Evolutionary conservation across 2,888 invertebrate genomes (phyloP), one percentile per base, ranked within the genome.

Genomic region (Aphidoletes aphidimyza): DNA sequence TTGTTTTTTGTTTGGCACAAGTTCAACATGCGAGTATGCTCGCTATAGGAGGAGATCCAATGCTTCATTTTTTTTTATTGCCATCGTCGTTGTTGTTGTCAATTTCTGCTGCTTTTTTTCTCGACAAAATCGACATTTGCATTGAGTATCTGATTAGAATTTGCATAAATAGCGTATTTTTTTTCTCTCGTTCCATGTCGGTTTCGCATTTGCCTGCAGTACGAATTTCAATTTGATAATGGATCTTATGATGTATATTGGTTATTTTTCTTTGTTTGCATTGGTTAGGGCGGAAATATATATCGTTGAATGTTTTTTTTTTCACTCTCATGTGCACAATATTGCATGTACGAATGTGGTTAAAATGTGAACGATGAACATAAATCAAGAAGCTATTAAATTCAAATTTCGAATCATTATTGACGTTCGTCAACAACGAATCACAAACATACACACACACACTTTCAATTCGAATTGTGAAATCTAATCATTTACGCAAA

Each of bases 101-200:
- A 22, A 54, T 54, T 54, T 54, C 22, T 47, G 8, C 47, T 14
- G 6, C 17, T 54, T 69, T 69, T 69, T 69, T 69, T 54, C 6
- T 54, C 54, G n/a, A 14, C 54, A 14, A 26, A 22, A 26, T 54
- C 69, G 34, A 69, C 69, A 69, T 30, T 69, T 69, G 37, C 81
- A 81, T 81, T 81, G 81, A 81, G 37, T 81, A 81, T 81, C 37
- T 81, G 81, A 81, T 81, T 81, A 81, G 81, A 81, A 81, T 81
- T 81, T 81, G 81, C 81, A 81, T 81, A 81, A 81, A 81, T 81
- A 36, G 81, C 37, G n/a, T 36, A 78, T 78, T 78, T 78, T 78
- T 78, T 36, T 26, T 5, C 26, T 36, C 17, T n/a, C 36, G 22
- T 36, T 78, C 78, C 11, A 17, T 37, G 81, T n/a, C 37, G 54